These are phyloP conservation scores for Hystrix brachyura DNA, from an alignment of 2,113 vertebrate genomes.

Conservation along the genomic window DNA sequence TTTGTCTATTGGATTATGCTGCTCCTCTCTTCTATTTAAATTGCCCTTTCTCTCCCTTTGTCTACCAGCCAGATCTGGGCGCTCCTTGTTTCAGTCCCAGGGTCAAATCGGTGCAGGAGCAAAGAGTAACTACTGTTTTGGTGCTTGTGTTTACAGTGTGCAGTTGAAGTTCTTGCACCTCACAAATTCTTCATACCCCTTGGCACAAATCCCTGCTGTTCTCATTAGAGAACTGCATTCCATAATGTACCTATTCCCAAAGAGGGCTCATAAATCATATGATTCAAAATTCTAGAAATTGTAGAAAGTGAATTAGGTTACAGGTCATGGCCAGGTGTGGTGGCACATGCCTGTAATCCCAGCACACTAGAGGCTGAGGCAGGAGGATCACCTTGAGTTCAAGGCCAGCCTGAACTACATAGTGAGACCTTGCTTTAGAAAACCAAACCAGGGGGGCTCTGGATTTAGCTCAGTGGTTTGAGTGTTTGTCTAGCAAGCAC, in stretches of 20 bases:
- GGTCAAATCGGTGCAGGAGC: neutral
- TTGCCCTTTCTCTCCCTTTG: neutral
- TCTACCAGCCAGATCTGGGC: neutral
- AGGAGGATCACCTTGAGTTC: too few species aligned
- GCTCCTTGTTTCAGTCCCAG: neutral
- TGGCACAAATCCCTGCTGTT: neutral
- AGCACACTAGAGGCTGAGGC: too few species aligned
- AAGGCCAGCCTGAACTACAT: too few species aligned
- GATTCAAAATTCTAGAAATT: neutral
- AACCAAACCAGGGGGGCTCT: too few species aligned
- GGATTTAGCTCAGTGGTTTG: too few species aligned
- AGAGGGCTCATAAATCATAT: neutral
- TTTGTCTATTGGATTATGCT: neutral
- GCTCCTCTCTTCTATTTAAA: neutral
- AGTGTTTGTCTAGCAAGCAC: too few species aligned
- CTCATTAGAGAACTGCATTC: neutral
- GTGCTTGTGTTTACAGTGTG: neutral
- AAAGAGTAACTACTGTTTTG: neutral
- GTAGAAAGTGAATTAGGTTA: neutral
- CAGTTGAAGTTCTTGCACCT: neutral
- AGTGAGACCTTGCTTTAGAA: too few species aligned
- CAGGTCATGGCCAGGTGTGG: neutral
- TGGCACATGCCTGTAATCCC: too few species aligned
- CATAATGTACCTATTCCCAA: neutral
- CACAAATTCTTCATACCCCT: neutral